A percentile compares a stretch with the other conserved stretches of the same genome.
phyloP scores from a whole-genome alignment of 2,888 invertebrate species.

The Ophion slaviceki region DNA sequence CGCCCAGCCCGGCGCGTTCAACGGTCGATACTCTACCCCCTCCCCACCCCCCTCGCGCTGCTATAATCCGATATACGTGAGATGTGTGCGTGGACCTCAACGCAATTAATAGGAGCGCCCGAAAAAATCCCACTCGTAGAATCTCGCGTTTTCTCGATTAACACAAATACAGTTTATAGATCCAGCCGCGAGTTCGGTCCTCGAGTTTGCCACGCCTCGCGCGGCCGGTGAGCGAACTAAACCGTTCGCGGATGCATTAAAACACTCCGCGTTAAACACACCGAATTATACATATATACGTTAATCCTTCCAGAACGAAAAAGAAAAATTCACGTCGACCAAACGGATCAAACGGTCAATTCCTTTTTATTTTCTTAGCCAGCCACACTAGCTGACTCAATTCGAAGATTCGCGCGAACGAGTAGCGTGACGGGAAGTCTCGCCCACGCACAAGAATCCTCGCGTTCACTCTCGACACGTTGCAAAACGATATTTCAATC shows the following conservation, averaged over 20 bases:
- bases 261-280: conserved; percentile 71
- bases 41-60: background rate
- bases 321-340: background rate
- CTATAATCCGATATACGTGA: conserved; percentile 4
- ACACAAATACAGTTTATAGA: conserved; percentile 43
- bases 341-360: background rate
- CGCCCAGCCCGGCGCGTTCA: conserved; percentile 79
- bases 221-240: conserved; percentile 44
- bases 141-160: conserved; percentile 19
- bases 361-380: background rate
- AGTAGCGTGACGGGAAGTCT: conserved; percentile 40
- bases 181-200: conserved; percentile 24
- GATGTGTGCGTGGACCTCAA: background rate
- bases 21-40: conserved; percentile 76
- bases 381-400: conserved; percentile 2
- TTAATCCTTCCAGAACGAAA: background rate
- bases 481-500: conserved; percentile 1
- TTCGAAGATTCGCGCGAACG: background rate
- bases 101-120: conserved; percentile 32
- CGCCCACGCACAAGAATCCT: conserved; percentile 66
- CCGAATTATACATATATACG: conserved; percentile 1
- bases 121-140: conserved; percentile 20
- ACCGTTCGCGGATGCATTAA: conserved; percentile 51
- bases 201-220: conserved; percentile 19
- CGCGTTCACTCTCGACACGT: conserved; percentile 29